Evolutionary conservation across 2,888 invertebrate genomes (phyloP).

Genomic region (Caenorhabditis uteleia): DNA sequence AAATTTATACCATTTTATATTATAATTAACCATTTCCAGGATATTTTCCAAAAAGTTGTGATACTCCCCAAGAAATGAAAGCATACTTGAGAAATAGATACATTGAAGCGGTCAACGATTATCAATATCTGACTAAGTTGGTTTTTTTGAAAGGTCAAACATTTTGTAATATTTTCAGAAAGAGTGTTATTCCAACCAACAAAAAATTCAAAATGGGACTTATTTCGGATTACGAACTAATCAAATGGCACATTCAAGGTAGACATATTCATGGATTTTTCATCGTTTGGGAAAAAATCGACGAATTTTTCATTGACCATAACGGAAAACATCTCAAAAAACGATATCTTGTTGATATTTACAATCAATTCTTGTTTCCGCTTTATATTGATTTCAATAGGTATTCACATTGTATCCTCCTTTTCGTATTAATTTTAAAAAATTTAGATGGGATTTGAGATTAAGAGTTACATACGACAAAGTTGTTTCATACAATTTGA

Average conservation of each 20-base stretch:
- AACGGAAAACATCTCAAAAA: neutral
- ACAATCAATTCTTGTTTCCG: slow-evolving; percentile 14
- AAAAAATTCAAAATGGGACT: neutral
- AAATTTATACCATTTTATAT: neutral
- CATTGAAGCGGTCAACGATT: slow-evolving; percentile 11
- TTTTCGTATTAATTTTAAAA: no score
- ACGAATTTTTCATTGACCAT: no score
- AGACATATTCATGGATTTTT: slow-evolving; percentile 35
- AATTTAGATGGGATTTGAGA: slow-evolving; percentile 17
- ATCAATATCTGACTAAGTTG: slow-evolving; percentile 8
- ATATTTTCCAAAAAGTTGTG: slow-evolving; percentile 10
- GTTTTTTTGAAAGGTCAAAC: slow-evolving; percentile 10
- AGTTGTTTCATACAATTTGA: slow-evolving; percentile 4
- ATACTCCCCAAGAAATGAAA: neutral
- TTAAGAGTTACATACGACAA: slow-evolving; percentile 14
- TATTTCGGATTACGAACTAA: neutral
- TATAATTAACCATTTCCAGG: neutral
- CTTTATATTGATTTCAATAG: neutral
- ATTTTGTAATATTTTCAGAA: no score
- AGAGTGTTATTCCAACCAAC: no score
- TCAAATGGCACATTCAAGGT: slow-evolving; percentile 8
- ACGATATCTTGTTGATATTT: slow-evolving; percentile 24
- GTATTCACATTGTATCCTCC: no score
- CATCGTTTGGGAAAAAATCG: neutral
- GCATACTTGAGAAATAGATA: slow-evolving; percentile 4